Base-by-base conservation (phyloP, 2,888 invertebrate genomes). In the Eumacrocentrus americanus region DNA sequence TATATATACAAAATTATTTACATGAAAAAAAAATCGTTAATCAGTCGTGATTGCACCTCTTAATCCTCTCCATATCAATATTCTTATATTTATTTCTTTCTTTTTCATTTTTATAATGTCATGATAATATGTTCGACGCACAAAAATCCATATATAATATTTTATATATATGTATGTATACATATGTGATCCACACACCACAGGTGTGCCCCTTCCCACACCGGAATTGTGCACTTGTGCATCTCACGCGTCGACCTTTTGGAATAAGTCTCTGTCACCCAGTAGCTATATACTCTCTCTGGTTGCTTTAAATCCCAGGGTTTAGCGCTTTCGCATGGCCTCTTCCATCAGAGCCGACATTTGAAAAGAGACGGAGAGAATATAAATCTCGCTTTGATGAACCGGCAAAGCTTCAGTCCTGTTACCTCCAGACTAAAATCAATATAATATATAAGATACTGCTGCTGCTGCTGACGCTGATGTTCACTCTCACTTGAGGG, bases 401-500 rank as follows among this genome's bases (percentile, higher is more conserved):
- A 47, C 23, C 37, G 47, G 16, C 35, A 35, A 12, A 37, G 20
- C 20, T 12, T 25, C 9, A 40, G 12, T 53, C 18, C 14, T 57
- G 23, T 35, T 56, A 54, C 42, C 58, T 37, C 52, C 50, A 23
- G 38, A 47, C 11, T 16, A 18, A 46, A 7, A 22, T 48, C 20
- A 48, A 29, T 23, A 14, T 12, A 25, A 29, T 35, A 51, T 51
- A 2, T 18, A 11, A 16, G 4, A 23, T n/a, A 20, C 12, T 37
- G n/a, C n/a, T n/a, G n/a, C 16, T 52, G 12, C 9, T 22, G 23
- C 44, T 20, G 29, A 42, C 7, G 6, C 37, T 16, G 6, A 23
- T 12, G 9, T 57, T 78, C 70, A 76, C 62, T 78, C 11, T 72
- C 5, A 70, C 66, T 57, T 75, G 76, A 52, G 70, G 42, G 70